Evolutionary conservation across 2,113 vertebrate species (phyloP).

Genomic region (Coryphaenoides rupestris): DNA sequence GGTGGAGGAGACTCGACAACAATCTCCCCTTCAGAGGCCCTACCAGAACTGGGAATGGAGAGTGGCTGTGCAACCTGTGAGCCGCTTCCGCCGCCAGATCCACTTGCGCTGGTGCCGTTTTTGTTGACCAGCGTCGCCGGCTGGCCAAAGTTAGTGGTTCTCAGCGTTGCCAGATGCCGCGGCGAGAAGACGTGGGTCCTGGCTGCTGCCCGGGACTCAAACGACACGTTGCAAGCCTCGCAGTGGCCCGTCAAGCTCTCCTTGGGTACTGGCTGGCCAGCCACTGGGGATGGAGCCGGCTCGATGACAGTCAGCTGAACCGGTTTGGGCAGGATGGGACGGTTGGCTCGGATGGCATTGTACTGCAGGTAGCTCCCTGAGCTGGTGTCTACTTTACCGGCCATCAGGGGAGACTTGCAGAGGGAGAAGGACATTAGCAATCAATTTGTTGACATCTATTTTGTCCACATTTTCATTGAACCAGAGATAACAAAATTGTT

Average conservation of each 20-base stretch:
- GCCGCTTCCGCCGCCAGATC: constrained; percentile 30
- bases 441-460: background rate
- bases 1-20: constrained; percentile 57
- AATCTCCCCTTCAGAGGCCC: constrained; percentile 45
- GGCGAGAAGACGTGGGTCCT: constrained; percentile 87
- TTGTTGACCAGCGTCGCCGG: constrained; percentile 64
- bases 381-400: constrained; percentile 69
- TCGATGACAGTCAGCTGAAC: constrained; percentile 69
- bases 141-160: constrained; percentile 79
- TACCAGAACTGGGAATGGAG: constrained; percentile 33
- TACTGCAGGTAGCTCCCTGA: constrained; percentile 76
- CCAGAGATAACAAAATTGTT: background rate
- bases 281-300: constrained; percentile 46
- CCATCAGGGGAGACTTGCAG: constrained; percentile 58
- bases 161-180: constrained; percentile 81
- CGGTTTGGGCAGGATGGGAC: constrained; percentile 77
- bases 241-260: constrained; percentile 79
- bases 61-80: constrained; percentile 46
- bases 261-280: constrained; percentile 60
- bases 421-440: background rate
- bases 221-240: constrained; percentile 79
- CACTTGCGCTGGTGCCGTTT: constrained; percentile 55
- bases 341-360: constrained; percentile 76
- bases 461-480: background rate
- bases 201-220: constrained; percentile 84